Conservation (phyloP, 2,113 vertebrate genomes). For the Ailurus styani region DNA sequence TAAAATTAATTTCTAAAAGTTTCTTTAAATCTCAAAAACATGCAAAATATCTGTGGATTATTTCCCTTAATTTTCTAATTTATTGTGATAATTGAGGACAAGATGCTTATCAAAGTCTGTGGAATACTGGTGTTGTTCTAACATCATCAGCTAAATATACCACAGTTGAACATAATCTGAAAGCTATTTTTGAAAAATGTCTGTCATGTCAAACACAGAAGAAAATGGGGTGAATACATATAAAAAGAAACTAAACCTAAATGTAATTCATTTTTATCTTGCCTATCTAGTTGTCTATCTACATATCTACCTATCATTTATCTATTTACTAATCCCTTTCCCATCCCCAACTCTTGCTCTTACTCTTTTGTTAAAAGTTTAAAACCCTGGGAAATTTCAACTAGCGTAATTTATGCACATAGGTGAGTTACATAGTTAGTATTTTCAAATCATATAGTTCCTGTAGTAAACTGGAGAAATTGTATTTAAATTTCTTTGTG, state of each 20-base stretch:
- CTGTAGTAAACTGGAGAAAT: background rate
- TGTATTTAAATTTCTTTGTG: background rate
- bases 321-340: background rate
- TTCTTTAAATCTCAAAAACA: background rate
- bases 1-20: background rate
- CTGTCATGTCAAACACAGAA: background rate
- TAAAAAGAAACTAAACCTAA: background rate
- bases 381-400: background rate
- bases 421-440: background rate
- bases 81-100: background rate
- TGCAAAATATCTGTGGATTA: background rate
- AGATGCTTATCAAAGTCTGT: background rate
- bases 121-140: background rate
- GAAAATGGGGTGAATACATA: background rate
- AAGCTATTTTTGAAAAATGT: background rate
- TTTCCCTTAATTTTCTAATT: background rate
- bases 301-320: too few species aligned
- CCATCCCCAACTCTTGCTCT: rapidly evolving
- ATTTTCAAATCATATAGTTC: background rate
- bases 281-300: background rate
- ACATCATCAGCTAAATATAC: background rate
- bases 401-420: background rate
- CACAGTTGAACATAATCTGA: background rate
- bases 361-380: background rate
- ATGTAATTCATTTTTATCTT: background rate